Percentiles rank a stretch among this genome's conserved stretches.
Evolutionary conservation across 2,797 vertebrate genomes (phyloP).

Genomic region (Vultur gryphus): DNA sequence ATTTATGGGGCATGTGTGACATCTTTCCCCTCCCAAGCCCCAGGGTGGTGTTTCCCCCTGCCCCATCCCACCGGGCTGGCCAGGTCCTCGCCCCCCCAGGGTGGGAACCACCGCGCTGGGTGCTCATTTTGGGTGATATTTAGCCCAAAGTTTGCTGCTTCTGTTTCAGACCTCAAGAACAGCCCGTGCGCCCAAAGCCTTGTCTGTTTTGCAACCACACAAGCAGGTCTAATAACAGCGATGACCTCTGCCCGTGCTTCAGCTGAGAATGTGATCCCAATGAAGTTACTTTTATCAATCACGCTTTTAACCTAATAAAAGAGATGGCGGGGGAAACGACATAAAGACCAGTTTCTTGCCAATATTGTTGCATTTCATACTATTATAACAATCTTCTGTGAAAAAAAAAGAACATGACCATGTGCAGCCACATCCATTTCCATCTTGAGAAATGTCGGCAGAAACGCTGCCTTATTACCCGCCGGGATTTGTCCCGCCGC

Average conservation of each 20-base stretch:
- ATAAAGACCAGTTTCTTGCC: neutral
- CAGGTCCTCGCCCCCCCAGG: neutral
- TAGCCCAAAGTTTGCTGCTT: neutral
- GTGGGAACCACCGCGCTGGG: accelerated
- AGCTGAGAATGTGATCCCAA: neutral
- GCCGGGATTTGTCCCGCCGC: accelerated
- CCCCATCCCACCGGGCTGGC: neutral
- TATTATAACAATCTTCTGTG: neutral
- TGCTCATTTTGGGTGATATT: accelerated
- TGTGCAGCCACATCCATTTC: conserved; percentile 1
- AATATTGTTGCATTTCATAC: neutral
- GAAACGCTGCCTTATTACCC: accelerated
- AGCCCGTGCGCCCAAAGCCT: accelerated
- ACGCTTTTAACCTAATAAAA: neutral
- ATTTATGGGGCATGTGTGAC: accelerated
- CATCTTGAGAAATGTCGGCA: accelerated
- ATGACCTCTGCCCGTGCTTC: neutral
- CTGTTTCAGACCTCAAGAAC: neutral
- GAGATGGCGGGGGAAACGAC: neutral
- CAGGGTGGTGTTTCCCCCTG: too few relatives aligned
- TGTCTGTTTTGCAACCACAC: accelerated
- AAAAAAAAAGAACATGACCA: neutral
- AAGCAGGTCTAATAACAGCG: accelerated
- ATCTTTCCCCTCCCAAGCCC: neutral
- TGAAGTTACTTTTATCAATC: neutral